Percentiles rank a stretch among this genome's conserved stretches.
Conservation (phyloP, 2,113 vertebrate species). For the Arothron firmamentum region DNA sequence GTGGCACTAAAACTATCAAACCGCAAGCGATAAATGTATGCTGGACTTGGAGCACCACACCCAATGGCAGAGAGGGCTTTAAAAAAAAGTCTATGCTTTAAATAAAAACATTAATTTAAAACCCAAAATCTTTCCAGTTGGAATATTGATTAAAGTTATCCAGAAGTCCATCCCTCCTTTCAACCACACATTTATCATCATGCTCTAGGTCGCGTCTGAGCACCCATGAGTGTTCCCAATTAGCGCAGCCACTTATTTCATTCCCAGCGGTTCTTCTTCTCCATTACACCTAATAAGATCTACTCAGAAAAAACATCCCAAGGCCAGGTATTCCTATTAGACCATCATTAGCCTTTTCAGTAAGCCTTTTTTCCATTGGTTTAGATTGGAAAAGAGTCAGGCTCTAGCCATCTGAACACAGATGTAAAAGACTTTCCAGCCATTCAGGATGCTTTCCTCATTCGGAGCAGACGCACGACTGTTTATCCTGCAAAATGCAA, state of each 20-base stretch:
- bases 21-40: slow-evolving; percentile 12
- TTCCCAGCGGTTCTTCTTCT: slow-evolving; percentile 48
- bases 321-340: slow-evolving; percentile 37
- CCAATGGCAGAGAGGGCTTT: slow-evolving; percentile 4
- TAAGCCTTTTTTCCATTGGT: slow-evolving; percentile 32
- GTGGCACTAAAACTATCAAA: neutral
- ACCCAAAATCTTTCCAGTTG: neutral
- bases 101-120: slow-evolving; percentile 17
- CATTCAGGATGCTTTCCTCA: slow-evolving; percentile 12
- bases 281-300: slow-evolving; percentile 55
- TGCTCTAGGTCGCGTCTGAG: slow-evolving; percentile 26
- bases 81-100: slow-evolving; percentile 5
- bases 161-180: slow-evolving; percentile 3
- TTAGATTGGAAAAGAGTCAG: slow-evolving; percentile 24
- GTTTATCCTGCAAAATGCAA: slow-evolving; percentile 30
- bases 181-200: slow-evolving; percentile 15
- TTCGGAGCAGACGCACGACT: slow-evolving; percentile 28
- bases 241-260: slow-evolving; percentile 39
- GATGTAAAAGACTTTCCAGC: slow-evolving; percentile 40
- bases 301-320: slow-evolving; percentile 41
- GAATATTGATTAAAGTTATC: slow-evolving; percentile 27
- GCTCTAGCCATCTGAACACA: slow-evolving; percentile 19
- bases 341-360: slow-evolving; percentile 28
- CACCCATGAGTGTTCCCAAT: slow-evolving; percentile 52
- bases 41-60: neutral